phyloP scores from a whole-genome alignment of 2,113 vertebrate species.

The Setophaga coronata region DNA sequence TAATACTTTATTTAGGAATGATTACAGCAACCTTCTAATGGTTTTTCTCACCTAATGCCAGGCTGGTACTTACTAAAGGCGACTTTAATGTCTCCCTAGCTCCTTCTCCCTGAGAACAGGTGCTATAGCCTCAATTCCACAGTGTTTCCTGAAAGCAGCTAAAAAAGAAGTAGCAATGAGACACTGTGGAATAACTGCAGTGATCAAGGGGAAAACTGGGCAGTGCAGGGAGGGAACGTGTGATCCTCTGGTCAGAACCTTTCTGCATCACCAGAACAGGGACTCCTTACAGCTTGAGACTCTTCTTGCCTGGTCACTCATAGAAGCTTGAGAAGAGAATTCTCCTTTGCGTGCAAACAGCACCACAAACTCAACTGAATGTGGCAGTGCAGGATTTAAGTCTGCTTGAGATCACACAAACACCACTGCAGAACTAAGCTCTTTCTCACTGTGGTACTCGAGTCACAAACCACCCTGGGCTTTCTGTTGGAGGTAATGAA shows the following conservation, averaged over 20 bases:
- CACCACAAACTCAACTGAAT: not conserved
- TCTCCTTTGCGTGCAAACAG: not conserved
- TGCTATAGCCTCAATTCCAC: not conserved
- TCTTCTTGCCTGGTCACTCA: not conserved
- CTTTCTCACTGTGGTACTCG: not conserved
- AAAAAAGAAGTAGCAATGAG: not conserved
- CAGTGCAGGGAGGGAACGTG: not conserved
- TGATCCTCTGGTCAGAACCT: not conserved
- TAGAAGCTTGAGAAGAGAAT: not conserved
- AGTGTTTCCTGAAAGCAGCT: not conserved
- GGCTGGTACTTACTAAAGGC: not conserved
- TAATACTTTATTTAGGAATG: not conserved
- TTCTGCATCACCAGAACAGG: not conserved
- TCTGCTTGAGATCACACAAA: not conserved
- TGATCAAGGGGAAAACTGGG: not conserved
- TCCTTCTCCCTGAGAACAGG: not conserved
- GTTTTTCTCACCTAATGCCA: conserved; percentile 15
- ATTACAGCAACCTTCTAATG: not conserved
- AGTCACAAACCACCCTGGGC: not conserved
- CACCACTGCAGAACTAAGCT: not conserved
- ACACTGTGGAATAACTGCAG: not conserved
- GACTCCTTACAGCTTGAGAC: not conserved
- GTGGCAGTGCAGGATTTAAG: not conserved
- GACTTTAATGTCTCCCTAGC: not conserved
- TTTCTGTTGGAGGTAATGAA: not conserved